Evolutionary conservation across 2,888 invertebrate genomes (phyloP).

Genomic region (Thelaira solivaga): DNA sequence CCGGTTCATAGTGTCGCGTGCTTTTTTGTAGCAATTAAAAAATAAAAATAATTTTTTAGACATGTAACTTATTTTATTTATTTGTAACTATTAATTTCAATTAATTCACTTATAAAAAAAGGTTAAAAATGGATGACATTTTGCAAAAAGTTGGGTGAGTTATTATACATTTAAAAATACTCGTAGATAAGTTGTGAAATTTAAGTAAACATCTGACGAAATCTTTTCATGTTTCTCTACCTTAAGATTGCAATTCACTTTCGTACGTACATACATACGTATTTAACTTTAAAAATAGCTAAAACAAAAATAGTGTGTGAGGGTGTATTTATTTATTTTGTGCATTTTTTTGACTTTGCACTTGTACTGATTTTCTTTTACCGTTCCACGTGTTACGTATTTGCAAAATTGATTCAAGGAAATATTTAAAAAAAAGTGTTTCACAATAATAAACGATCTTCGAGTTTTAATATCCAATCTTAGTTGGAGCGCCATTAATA

Average conservation of each 20-base stretch:
- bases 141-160: conserved; percentile 45
- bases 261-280: neutral
- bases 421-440: too few relatives aligned
- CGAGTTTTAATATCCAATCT: too few relatives aligned
- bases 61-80: neutral
- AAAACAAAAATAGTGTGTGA: neutral
- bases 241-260: neutral
- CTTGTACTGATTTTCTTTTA: conserved; percentile 3
- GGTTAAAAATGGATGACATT: conserved; percentile 34
- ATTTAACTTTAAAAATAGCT: conserved; percentile 27
- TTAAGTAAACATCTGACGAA: too few relatives aligned
- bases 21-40: neutral
- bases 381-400: neutral
- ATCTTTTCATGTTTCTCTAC: too few relatives aligned
- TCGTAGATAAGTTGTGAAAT: too few relatives aligned
- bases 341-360: neutral
- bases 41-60: neutral
- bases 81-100: neutral
- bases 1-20: conserved; percentile 34
- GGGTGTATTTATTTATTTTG: conserved; percentile 6
- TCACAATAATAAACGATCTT: too few relatives aligned
- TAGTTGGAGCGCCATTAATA: too few relatives aligned
- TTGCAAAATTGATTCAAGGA: too few relatives aligned
- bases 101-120: neutral
- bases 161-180: too few relatives aligned